A percentile compares a stretch with the other conserved stretches of the same genome.
phyloP scores from a whole-genome alignment of 64 coral and sea anemone genomes.

The Orbicella faveolata region DNA sequence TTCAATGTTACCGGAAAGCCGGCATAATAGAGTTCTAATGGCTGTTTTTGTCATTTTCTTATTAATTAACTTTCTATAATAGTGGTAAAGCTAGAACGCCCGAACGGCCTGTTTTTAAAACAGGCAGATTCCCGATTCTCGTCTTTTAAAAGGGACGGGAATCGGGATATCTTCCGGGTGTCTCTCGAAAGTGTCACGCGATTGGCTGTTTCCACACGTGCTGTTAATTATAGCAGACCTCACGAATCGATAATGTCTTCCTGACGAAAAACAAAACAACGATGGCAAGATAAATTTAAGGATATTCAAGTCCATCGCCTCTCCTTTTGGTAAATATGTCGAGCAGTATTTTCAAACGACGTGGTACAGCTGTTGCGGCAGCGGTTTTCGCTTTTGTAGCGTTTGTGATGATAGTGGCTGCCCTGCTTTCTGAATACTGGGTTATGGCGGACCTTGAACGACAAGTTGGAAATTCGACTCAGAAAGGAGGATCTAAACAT shows the following conservation, averaged over 20 bases:
- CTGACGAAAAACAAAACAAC: background rate
- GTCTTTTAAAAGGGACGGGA: background rate
- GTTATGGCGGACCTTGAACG: slow-evolving; percentile 29
- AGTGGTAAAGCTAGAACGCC: too few relatives aligned
- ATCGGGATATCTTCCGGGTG: background rate
- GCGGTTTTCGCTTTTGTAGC: slow-evolving; percentile 40
- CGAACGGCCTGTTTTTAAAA: too few relatives aligned
- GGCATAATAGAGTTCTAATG: too few relatives aligned
- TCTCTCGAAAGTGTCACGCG: background rate
- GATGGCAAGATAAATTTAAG: background rate
- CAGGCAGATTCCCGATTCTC: too few relatives aligned
- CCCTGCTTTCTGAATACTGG: slow-evolving; percentile 58
- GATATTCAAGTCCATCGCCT: background rate
- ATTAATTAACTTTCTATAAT: too few relatives aligned
- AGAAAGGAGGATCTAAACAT: slow-evolving; percentile 37
- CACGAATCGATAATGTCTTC: background rate
- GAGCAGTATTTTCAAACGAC: slow-evolving; percentile 55
- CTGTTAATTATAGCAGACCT: background rate
- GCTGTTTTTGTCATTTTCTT: too few relatives aligned
- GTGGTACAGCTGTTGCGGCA: slow-evolving; percentile 23
- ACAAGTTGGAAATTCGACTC: slow-evolving; percentile 7
- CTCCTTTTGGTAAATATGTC: slow-evolving; percentile 9
- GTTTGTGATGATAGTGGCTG: slow-evolving; percentile 51
- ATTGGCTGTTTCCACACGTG: slow-evolving; percentile 28
- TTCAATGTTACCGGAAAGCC: too few relatives aligned